Evolutionary conservation across 2,797 vertebrate species (phyloP).

Genomic region (Botia almorhae): DNA sequence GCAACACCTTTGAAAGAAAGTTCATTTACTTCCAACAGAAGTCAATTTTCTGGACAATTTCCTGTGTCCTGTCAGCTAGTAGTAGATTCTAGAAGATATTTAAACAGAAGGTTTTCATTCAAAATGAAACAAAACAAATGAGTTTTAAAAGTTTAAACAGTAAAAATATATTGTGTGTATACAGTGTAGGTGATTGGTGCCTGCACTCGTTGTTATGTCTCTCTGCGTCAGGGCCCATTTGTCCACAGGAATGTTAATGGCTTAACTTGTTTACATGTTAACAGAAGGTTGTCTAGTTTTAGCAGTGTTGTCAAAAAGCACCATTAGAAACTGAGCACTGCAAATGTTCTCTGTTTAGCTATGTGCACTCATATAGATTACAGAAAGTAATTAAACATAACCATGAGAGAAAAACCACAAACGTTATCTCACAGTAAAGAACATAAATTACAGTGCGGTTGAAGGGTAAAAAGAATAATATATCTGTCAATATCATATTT

Average conservation of each 20-base stretch:
- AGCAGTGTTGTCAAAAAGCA: slow-evolving; percentile 23
- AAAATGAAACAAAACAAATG: not conserved
- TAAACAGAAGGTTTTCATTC: not conserved
- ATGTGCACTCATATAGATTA: slow-evolving; percentile 38
- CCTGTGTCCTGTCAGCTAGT: not conserved
- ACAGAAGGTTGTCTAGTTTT: slow-evolving; percentile 43
- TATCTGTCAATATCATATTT: not conserved
- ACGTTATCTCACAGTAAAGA: not conserved
- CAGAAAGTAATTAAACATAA: slow-evolving; percentile 9
- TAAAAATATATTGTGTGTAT: not conserved
- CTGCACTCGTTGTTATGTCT: slow-evolving; percentile 32
- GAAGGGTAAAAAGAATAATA: not conserved
- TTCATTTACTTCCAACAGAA: too few species aligned
- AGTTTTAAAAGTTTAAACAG: not conserved
- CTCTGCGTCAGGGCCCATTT: slow-evolving; percentile 70
- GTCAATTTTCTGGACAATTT: too few species aligned
- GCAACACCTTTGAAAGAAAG: too few species aligned
- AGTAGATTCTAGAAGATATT: not conserved
- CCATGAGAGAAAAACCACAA: not conserved
- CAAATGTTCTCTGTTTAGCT: slow-evolving; percentile 16
- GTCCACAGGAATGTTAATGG: slow-evolving; percentile 78
- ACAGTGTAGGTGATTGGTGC: not conserved
- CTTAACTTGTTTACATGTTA: slow-evolving; percentile 68
- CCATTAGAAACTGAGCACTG: not conserved
- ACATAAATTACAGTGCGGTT: not conserved